Evolutionary conservation across 2,888 invertebrate genomes (phyloP), one percentile per base, ranked within the genome.

Genomic region (Zhuqinia jingwanae): DNA sequence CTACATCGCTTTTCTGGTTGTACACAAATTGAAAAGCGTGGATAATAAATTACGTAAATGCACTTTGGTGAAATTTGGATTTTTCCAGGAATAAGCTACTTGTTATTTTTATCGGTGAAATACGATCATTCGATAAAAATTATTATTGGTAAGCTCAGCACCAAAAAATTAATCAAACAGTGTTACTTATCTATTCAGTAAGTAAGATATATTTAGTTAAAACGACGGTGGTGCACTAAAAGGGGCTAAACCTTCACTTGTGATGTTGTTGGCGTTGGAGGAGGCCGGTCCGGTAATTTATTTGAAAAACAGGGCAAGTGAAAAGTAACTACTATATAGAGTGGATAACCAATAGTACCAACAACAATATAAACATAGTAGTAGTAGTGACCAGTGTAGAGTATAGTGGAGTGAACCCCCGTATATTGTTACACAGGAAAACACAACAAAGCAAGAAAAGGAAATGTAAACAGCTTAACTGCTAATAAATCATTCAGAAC

Each of bases 391-490:
- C 84, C 84, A 78, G 70, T 85, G 76, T 53, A 84, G 73, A 78
- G 70, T 85, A 65, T 53, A 84, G 73, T 75, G 75, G 27, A 30
- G 76, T 77, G 58, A 45, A 45, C 45, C 6, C 50, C 53, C 75
- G 3, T 56, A 36, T n/a, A 73, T 60, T 42, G 56, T 73, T 47
- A 45, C 58, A 25, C 42, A 36, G 22, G 36, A 50, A 1, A 50
- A 53, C 20, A 53, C 15, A 63, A 73, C 53, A 78, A 36, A 27
- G 53, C 56, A 70, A 60, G 22, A 45, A 25, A 50, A 30, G 70
- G 60, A 63, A 85, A 85, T 85, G 84, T 85, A 78, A 78, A 77
- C 84, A 85, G 84, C 84, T 85, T 85, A 85, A 85, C 84, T 85
- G 77, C 58, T 85, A 85, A 85, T 85, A 85, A 85, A 85, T 85